Percentiles rank a stretch among this genome's conserved stretches.
Evolutionary conservation across 2,797 vertebrate genomes (phyloP).

Genomic region (Babyrousa celebensis): DNA sequence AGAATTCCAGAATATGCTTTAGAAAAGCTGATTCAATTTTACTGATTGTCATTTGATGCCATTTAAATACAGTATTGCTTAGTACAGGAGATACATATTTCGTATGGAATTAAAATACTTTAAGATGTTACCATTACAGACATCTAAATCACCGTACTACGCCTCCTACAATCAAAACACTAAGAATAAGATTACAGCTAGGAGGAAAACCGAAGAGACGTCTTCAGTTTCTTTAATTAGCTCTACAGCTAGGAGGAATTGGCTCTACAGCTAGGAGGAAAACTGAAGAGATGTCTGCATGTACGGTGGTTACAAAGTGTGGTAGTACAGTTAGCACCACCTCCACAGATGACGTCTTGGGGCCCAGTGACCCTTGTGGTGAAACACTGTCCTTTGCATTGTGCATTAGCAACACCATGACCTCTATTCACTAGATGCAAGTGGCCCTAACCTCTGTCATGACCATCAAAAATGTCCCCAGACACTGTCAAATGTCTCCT

Average conservation of each 20-base stretch:
- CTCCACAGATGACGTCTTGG: not conserved
- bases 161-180: not conserved
- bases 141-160: constrained; percentile 14
- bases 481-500: not conserved
- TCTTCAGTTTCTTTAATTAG: not conserved
- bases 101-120: constrained; percentile 42
- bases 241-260: not conserved
- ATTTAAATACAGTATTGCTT: constrained; percentile 7
- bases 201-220: not conserved
- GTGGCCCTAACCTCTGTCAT: not conserved
- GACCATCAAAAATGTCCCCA: not conserved
- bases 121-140: constrained; percentile 34
- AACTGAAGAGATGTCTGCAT: not conserved
- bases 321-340: not conserved
- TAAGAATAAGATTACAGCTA: not conserved
- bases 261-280: not conserved
- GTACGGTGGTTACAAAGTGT: not conserved
- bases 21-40: constrained; percentile 52
- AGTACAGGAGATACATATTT: not conserved
- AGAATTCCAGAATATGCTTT: constrained; percentile 60
- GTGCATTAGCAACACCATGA: not conserved
- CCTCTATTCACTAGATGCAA: not conserved
- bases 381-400: not conserved
- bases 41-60: not conserved
- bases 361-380: not conserved